Base-by-base conservation (phyloP, 2,888 invertebrate species). In the Drosophila nr. medialis region DNA sequence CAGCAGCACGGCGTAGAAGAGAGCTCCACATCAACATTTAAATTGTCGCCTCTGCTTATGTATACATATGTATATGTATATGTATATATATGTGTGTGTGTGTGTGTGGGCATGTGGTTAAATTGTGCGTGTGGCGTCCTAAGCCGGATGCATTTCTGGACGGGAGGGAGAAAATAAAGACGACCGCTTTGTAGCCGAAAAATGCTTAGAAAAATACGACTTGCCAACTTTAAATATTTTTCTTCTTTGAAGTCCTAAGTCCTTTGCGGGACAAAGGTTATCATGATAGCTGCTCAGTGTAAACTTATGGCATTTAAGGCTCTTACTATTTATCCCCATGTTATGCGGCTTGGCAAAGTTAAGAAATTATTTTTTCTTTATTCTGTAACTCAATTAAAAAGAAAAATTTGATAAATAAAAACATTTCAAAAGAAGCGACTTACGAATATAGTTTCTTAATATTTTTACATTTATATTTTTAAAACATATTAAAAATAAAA, bases 1-100 rank as follows among this genome's bases (percentile, higher is more conserved):
- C 18, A 30, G 42, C 13, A 45, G 32, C 65, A 58, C 58, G 48
- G 71, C 61, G 64, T 45, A 74, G 71, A 70, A 80, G 11, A 84
- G 64, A 53, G 56, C 62, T 61, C 10, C 81, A 87, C 73, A 89
- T 89, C 83, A 83, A 74, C 89, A 73, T 83, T 83, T 85, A 86
- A 78, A 73, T 75, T 71, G 81, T 68, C 55, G 21, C 40, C 18
- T 40, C 38, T 55, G 15, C 40, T n/a, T 48, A 30, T 64, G 38
- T 38, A 42, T 21, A 64, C 32, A 36, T 30, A 55, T 49, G 7
- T n/a, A 8, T 34, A 18, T 24, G 15, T 34, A 24, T 42, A 10
- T 6, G 1, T 38, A 11, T 38, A 2, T 53, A 18, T 49, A 10
- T 64, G 38, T 54, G 36, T 10, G 38, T 48, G 18, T 64, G 38